Base-by-base conservation (phyloP, 2,888 invertebrate species). In the Synanthedon andrenaeformis region DNA sequence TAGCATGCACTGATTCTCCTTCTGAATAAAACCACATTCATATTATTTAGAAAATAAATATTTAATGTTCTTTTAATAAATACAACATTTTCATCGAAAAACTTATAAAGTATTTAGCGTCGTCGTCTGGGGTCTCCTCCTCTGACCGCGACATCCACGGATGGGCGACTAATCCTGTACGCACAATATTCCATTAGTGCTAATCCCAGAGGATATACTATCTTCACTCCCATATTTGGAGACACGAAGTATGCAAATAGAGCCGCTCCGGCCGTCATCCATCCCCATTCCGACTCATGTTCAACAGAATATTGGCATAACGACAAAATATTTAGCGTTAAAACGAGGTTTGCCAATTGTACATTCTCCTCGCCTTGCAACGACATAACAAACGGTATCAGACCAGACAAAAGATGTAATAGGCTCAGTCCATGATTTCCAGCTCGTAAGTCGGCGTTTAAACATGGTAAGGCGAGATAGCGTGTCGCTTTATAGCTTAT, bases 111-210 rank as follows among this genome's bases (percentile, higher is more conserved):
- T 45, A 13, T 45, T 45, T 45, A 45, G n/a, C 45, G 45, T 8
- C 45, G 45, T 45, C 45, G 45, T 13, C 45, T n/a, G 6, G 45
- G 45, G 13, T 4, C 45, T 35, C 35, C 35, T 35, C 23, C 23
- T 23, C 23, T 4, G 23, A 23, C 23, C 1, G 23, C 23, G 13
- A 45, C 45, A 6, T 45, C 45, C 11, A n/a, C 45, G n/a, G n/a
- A n/a, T 45, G 14, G n/a, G 41, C 69, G 63, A 53, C 66, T 76
- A 41, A 82, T n/a, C 52, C 72, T 73, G 57, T 73, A 77, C 1
- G 81, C 77, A 54, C 75, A 83, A 42, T 78, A 82, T 42, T 82
- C 78, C 71, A 82, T 73, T 6, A 80, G 35, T 0, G 79, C 75
- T 53, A 85, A 56, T 0, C 72, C 65, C 4, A 85, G 49, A 0